Evolutionary conservation across 2,113 vertebrate genomes (phyloP).

Genomic region (Lota lota): DNA sequence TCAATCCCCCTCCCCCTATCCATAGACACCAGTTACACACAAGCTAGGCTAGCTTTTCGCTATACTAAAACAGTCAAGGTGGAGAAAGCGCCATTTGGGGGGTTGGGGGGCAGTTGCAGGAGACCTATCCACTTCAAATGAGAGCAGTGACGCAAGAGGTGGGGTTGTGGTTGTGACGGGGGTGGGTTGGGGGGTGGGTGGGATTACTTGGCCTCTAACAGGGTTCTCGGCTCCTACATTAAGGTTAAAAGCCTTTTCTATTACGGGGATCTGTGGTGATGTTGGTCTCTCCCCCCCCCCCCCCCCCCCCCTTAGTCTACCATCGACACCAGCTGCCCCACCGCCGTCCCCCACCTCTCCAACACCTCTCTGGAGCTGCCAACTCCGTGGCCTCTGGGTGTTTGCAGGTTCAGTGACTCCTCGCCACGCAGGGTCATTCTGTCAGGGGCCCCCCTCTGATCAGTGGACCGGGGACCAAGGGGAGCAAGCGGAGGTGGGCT

Average conservation of each 20-base stretch:
- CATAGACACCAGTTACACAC: no score
- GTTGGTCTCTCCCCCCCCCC: constrained; percentile 49
- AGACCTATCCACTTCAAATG: constrained; percentile 63
- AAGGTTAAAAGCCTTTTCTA: constrained; percentile 82
- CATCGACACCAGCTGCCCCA: not conserved
- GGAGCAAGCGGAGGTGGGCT: not conserved
- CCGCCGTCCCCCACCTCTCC: constrained; percentile 9
- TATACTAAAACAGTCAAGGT: constrained; percentile 22
- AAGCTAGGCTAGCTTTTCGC: no score
- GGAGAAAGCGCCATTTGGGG: constrained; percentile 20
- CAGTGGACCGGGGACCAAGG: constrained; percentile 66
- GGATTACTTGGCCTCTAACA: constrained; percentile 77
- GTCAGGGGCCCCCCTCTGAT: constrained; percentile 62
- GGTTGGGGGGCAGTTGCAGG: not conserved
- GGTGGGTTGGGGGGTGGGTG: constrained; percentile 41
- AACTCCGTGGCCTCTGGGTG: constrained; percentile 66
- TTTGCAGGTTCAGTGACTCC: constrained; percentile 77
- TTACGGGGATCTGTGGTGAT: constrained; percentile 73
- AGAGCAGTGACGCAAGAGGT: constrained; percentile 42
- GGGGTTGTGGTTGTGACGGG: no score
- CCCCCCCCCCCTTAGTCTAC: constrained; percentile 5
- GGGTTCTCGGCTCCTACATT: constrained; percentile 77
- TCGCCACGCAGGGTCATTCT: constrained; percentile 68
- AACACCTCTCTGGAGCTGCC: constrained; percentile 57
- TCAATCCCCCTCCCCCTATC: no score